A percentile compares a stretch with the other conserved stretches of the same genome.
Conservation (phyloP, 2,797 vertebrate genomes). For the Trachops cirrhosus region DNA sequence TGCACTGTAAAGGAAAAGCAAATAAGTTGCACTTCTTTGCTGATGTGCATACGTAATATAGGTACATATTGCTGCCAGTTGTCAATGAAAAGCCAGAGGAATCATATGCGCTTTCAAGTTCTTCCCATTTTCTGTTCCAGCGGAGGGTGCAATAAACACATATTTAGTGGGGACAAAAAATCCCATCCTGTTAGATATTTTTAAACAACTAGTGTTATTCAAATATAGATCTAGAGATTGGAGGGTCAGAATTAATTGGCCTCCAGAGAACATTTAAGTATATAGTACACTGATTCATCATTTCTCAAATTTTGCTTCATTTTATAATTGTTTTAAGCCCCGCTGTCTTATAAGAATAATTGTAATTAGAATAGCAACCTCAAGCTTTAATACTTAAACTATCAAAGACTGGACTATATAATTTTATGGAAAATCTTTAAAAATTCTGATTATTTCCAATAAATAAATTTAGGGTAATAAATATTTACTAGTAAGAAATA, state of each 20-base stretch:
- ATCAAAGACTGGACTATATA: background rate
- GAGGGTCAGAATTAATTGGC: background rate
- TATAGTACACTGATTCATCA: background rate
- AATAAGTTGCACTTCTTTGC: background rate
- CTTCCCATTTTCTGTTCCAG: background rate
- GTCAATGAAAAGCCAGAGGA: background rate
- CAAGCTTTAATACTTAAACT: background rate
- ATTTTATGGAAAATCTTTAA: background rate
- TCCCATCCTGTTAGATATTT: background rate
- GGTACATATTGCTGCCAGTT: background rate
- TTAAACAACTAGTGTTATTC: background rate
- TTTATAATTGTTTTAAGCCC: background rate
- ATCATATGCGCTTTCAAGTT: background rate
- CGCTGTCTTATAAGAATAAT: background rate
- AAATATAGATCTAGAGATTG: background rate
- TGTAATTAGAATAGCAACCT: background rate
- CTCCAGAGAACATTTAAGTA: background rate
- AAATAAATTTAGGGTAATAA: background rate
- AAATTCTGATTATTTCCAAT: background rate
- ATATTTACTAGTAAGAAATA: background rate
- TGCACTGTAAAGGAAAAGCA: constrained; percentile 48
- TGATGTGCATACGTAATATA: background rate
- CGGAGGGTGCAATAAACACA: background rate
- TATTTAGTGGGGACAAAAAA: background rate
- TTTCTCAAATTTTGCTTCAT: background rate